Evolutionary conservation across 64 coral and sea anemone genomes (phyloP).

Genomic region (Platygyra sinensis): DNA sequence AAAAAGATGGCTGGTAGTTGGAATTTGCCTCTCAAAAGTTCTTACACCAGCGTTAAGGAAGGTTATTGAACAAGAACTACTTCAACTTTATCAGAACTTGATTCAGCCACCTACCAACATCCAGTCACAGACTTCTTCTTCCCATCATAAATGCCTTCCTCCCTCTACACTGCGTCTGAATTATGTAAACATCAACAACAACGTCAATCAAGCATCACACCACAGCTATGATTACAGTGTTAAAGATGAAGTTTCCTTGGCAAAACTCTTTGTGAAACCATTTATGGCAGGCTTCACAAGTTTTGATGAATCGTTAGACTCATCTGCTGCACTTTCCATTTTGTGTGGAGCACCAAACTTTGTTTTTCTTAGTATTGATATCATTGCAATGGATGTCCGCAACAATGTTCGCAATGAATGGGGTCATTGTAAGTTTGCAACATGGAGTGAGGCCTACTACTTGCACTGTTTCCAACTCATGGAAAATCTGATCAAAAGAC

Average conservation of each 20-base stretch:
- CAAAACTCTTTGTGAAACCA: conserved; percentile 44
- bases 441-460: conserved; percentile 37
- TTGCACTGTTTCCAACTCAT: conserved; percentile 43
- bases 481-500: conserved; percentile 7
- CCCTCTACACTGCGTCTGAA: conserved; percentile 15
- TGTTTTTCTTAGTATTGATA: background rate
- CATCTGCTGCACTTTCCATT: conserved; percentile 63
- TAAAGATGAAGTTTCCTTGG: conserved; percentile 23
- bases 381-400: conserved; percentile 38
- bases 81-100: conserved; percentile 11
- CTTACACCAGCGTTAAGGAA: conserved; percentile 49
- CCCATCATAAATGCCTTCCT: background rate
- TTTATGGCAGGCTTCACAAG: conserved; percentile 26
- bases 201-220: background rate
- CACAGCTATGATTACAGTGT: conserved; percentile 52
- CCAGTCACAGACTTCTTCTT: conserved; percentile 44
- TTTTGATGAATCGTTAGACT: conserved; percentile 69
- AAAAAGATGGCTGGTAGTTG: conserved; percentile 73
- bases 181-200: conserved; percentile 76
- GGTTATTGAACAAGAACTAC: conserved; percentile 36
- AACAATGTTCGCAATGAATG: conserved; percentile 70
- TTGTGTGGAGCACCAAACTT: conserved; percentile 49
- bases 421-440: conserved; percentile 68
- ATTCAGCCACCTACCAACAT: conserved; percentile 17
- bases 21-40: conserved; percentile 64